Evolutionary conservation across 2,113 vertebrate species (phyloP), one percentile per base, ranked within the genome.

Genomic region (Drymodes brunneopygia): DNA sequence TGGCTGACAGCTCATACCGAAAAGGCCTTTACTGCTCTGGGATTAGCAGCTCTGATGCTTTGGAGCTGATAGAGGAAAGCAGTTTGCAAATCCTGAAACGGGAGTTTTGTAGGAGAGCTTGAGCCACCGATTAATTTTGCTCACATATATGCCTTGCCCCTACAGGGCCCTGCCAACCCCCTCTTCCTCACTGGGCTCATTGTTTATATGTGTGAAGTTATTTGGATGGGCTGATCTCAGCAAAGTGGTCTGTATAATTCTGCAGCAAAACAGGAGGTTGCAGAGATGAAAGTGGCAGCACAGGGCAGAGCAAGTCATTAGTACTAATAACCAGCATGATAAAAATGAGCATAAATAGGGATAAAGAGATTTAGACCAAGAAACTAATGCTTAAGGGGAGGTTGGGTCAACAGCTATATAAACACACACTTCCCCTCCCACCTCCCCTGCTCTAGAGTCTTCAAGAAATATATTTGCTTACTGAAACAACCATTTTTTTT

Each of bases 1-100:
- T 96, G 70, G 77, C 94, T 75, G 84, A 94, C 57, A 71, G 80
- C 69, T 92, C 91, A 75, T 88, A 85, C 83, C 86, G 61, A 92
- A 95, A 95, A 75, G 87, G 36, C 72, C 51, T 83, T 91, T 93
- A 92, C 80, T 86, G 82, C 77, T 56, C 60, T 71, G 57, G 53
- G 66, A 62, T 71, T 83, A 86, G 67, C 64, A 71, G 72, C 72
- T 86, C 80, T 12, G 61, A 74, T 60, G 53, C 64, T 86, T 88
- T 25, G 69, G 93, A 92, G 69, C n/a, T 3, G 22, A 83, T 1
- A 70, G 56, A 92, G 67, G 71, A 95, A 97, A 81, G 12, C n/a
- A 60, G 65, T 81, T 93, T 88, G 67, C 57, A 88, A 91, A 92
- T 60, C 75, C 65, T 88, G 56, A 74, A 93, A 86, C 29, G 38